These are phyloP conservation scores for Diabrotica undecimpunctata DNA, from an alignment of 1,140 invertebrate species.

Conservation along the genomic window DNA sequence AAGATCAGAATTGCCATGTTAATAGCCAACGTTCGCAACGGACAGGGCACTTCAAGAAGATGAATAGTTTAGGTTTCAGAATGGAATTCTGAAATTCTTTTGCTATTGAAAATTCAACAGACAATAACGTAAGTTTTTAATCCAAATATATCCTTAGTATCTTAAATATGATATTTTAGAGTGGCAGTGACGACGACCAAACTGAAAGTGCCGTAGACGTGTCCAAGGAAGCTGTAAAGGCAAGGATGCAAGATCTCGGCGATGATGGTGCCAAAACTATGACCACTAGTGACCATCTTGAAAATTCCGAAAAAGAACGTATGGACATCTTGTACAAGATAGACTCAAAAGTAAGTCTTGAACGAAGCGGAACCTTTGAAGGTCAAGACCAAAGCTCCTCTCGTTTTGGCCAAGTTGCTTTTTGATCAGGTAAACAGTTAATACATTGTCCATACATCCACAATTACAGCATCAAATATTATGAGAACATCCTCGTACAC, in stretches of 20 bases:
- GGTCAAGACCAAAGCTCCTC: conserved; percentile 87
- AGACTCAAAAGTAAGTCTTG: conserved; percentile 79
- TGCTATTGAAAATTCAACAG: conserved; percentile 40
- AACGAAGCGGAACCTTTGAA: conserved; percentile 94
- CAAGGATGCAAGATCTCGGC: conserved; percentile 81
- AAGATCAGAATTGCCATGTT: too few species aligned
- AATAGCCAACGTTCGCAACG: too few species aligned
- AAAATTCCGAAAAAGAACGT: conserved; percentile 93
- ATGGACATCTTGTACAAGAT: conserved; percentile 92
- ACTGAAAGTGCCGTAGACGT: conserved; percentile 92
- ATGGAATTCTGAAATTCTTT: too few species aligned
- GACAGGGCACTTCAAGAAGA: too few species aligned
- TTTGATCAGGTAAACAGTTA: conserved; percentile 64
- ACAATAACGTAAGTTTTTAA: conserved; percentile 26
- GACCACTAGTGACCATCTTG: conserved; percentile 92
- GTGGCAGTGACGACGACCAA: conserved; percentile 63
- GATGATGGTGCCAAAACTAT: conserved; percentile 91
- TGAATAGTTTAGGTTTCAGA: too few species aligned
- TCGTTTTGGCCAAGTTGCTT: conserved; percentile 90
- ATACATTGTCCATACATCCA: conserved; percentile 58
- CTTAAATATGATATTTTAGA: not conserved
- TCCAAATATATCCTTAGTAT: not conserved
- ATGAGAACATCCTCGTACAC: conserved; percentile 28
- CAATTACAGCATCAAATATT: too few species aligned
- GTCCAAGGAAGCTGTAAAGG: conserved; percentile 86